Evolutionary conservation across 2,797 vertebrate genomes (phyloP).

Genomic region (Dipus sagitta): DNA sequence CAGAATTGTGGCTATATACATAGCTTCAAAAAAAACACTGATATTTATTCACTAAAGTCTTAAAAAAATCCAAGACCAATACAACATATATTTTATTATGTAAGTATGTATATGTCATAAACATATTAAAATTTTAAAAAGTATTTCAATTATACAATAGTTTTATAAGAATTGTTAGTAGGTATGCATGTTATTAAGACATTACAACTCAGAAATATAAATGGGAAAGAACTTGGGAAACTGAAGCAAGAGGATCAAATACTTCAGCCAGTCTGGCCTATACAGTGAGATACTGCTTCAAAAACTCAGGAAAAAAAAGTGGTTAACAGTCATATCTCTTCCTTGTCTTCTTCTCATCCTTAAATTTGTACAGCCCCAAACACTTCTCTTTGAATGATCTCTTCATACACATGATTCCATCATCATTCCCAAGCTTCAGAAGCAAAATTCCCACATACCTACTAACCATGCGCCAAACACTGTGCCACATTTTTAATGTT

Average conservation of each 20-base stretch:
- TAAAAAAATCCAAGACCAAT: constrained; percentile 60
- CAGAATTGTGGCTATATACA: constrained; percentile 45
- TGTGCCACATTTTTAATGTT: constrained; percentile 20
- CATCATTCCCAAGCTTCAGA: constrained; percentile 42
- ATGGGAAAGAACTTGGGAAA: constrained; percentile 1
- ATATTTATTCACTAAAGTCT: constrained; percentile 45
- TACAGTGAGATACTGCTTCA: not conserved
- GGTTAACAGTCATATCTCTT: not conserved
- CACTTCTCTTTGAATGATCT: not conserved
- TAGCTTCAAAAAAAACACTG: constrained; percentile 45
- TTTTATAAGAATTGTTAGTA: constrained; percentile 15
- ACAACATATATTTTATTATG: constrained; percentile 55
- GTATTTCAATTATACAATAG: constrained; percentile 50
- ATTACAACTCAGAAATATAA: constrained; percentile 42
- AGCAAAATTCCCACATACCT: constrained; percentile 46
- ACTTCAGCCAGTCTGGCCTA: not conserved
- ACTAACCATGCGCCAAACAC: not conserved
- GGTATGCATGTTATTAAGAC: not conserved
- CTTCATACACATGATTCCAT: not conserved
- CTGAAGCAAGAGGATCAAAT: not conserved
- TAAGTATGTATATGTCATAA: not conserved
- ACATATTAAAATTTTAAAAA: constrained; percentile 56
- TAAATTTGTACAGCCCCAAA: not conserved
- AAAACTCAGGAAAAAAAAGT: not conserved
- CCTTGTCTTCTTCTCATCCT: not conserved